Conservation (phyloP, 2,888 invertebrate species). For the Drosophila affinis region DNA sequence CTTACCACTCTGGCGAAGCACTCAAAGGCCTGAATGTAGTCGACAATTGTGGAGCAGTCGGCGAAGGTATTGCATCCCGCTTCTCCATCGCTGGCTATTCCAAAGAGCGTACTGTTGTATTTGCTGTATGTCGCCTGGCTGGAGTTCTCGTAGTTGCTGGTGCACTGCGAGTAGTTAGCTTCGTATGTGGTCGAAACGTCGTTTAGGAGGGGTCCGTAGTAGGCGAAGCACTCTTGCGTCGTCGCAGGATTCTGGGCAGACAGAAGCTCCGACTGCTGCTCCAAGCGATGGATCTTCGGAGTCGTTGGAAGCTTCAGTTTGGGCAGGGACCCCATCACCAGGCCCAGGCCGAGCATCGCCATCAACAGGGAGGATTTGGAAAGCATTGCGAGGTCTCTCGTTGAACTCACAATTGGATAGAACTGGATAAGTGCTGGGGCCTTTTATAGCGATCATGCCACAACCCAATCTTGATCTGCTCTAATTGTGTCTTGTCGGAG, state of each 20-base stretch:
- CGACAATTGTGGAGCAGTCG: constrained; percentile 41
- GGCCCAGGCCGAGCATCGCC: constrained; percentile 34
- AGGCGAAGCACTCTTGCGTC: constrained; percentile 32
- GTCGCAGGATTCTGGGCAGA: constrained; percentile 35
- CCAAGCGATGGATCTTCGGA: constrained; percentile 34
- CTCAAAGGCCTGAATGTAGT: constrained; percentile 44
- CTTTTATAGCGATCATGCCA: constrained; percentile 19
- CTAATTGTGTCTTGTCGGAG: constrained; percentile 25
- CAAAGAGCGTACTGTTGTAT: constrained; percentile 2
- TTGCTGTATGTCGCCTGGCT: background rate
- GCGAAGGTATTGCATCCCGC: constrained; percentile 26
- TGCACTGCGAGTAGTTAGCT: constrained; percentile 26
- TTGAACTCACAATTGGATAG: constrained; percentile 10
- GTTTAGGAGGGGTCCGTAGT: constrained; percentile 41
- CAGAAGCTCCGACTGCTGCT: constrained; percentile 41
- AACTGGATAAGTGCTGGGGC: too few species aligned
- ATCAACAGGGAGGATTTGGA: constrained; percentile 16
- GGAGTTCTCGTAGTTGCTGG: background rate
- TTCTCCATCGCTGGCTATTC: constrained; percentile 4
- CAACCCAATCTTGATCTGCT: background rate
- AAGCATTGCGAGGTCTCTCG: constrained; percentile 29
- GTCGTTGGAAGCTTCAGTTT: constrained; percentile 30
- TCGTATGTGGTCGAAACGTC: constrained; percentile 24
- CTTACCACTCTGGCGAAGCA: constrained; percentile 52
- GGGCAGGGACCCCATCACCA: constrained; percentile 19